Evolutionary conservation across 2,113 vertebrate genomes (phyloP), one percentile per base, ranked within the genome.

Genomic region (Scophthalmus maximus): DNA sequence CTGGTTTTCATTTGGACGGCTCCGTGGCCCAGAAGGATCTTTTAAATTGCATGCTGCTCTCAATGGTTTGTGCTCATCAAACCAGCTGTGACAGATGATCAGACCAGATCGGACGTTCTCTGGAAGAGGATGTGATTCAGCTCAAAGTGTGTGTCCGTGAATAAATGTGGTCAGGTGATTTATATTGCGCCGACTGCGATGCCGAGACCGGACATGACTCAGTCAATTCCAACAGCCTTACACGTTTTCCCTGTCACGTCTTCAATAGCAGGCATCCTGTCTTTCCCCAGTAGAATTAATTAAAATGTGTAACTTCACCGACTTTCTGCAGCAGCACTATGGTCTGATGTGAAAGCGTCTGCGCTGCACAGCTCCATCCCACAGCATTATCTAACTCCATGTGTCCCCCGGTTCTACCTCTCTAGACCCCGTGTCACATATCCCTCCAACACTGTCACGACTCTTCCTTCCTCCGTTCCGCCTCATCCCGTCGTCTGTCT

Each of bases 401-500:
- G 30, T 25, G 27, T 20, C 40, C 46, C 26, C 27, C 11, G 0
- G 8, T 12, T 56, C 50, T 14, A 18, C 20, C 26, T 49, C 29
- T 53, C 42, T 6, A 22, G 29, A 22, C 46, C 32, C 46, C 9
- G 55, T 25, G 27, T 76, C 66, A 73, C 49, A 55, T 61, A n/a
- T 51, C 76, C 42, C 64, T 29, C 63, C 11, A 29, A 78, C 50
- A 30, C 50, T 47, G 81, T 89, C 86, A 87, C 80, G 50, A 84
- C 69, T 81, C 52, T 42, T 78, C 38, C 58, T 40, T 64, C 9
- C 8, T 62, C 34, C 55, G 25, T 60, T 70, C 57, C 3, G 1
- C 70, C 70, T 67, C 65, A 67, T 72, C 49, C 42, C 6, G 71
- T 79, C 57, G 11, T 58, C 64, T 38, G 61, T 68, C 69, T 66